Conservation (phyloP, 2,797 vertebrate species). For the Neosilurus hyrtlii region DNA sequence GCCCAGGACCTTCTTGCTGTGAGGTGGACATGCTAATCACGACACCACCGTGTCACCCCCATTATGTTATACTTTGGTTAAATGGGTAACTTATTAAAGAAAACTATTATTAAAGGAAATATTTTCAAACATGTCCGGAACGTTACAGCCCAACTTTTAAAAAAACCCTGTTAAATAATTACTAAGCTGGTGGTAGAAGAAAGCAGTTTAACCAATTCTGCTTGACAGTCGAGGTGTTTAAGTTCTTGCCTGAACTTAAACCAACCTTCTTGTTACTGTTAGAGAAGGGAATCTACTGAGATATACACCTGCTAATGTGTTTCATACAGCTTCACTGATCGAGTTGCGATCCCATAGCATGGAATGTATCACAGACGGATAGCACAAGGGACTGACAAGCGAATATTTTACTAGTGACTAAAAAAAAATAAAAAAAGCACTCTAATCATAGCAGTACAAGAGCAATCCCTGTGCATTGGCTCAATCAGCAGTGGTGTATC, state of each 20-base stretch:
- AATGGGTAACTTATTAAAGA: background rate
- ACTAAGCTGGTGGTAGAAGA: background rate
- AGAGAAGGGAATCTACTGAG: background rate
- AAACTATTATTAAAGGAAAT: background rate
- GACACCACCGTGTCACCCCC: no score
- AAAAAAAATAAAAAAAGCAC: background rate
- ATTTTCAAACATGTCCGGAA: background rate
- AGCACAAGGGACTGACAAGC: slow-evolving; percentile 1
- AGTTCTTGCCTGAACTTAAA: background rate
- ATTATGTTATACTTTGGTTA: background rate
- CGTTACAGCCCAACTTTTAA: background rate
- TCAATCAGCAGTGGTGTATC: slow-evolving; percentile 19
- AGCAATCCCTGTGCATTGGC: background rate
- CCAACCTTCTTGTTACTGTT: background rate
- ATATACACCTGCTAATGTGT: background rate
- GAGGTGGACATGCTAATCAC: no score
- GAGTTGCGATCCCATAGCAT: background rate
- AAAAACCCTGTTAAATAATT: background rate
- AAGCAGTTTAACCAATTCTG: background rate
- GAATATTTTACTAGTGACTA: background rate
- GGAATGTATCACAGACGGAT: background rate
- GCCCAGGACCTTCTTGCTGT: no score
- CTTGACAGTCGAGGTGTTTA: background rate
- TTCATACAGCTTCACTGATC: background rate
- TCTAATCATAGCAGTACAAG: background rate